These are phyloP conservation scores for Montipora foliosa DNA, from an alignment of 64 coral and sea anemone genomes.

Conservation along the genomic window DNA sequence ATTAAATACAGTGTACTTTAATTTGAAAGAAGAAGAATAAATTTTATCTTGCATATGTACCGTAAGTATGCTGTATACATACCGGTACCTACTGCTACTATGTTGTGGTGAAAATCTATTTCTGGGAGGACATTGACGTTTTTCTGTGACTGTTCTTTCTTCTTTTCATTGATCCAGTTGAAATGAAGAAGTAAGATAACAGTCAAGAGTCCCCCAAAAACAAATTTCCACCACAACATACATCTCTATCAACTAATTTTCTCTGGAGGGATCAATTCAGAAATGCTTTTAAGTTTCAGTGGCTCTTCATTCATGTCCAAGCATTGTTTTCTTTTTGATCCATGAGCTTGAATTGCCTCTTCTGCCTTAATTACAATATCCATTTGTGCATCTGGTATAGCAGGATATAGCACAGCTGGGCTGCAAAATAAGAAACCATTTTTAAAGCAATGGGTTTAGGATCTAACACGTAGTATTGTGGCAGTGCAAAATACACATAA, in stretches of 20 bases:
- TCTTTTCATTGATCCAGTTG: background rate
- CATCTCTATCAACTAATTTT: constrained; percentile 5
- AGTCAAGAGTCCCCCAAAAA: background rate
- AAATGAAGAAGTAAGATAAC: no score
- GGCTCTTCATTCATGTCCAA: constrained; percentile 27
- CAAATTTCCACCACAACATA: background rate
- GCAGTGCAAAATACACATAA: no score
- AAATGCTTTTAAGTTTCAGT: constrained; percentile 50
- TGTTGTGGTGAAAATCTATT: background rate
- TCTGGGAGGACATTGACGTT: background rate
- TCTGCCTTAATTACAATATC: constrained; percentile 24
- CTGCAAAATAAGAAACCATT: constrained; percentile 6
- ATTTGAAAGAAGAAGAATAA: no score
- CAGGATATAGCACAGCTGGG: constrained; percentile 73
- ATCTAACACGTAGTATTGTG: no score
- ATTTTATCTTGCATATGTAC: no score
- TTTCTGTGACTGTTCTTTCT: background rate
- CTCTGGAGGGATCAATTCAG: constrained; percentile 64
- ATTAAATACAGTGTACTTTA: no score
- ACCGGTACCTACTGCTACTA: background rate
- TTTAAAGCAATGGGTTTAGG: no score
- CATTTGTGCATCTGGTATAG: constrained; percentile 40
- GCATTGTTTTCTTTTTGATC: background rate
- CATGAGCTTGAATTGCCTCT: constrained; percentile 19
- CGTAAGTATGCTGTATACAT: background rate